Percentiles rank a stretch among this genome's conserved stretches.
Evolutionary conservation across 2,888 invertebrate species (phyloP).

Genomic region (Philereme transversata): DNA sequence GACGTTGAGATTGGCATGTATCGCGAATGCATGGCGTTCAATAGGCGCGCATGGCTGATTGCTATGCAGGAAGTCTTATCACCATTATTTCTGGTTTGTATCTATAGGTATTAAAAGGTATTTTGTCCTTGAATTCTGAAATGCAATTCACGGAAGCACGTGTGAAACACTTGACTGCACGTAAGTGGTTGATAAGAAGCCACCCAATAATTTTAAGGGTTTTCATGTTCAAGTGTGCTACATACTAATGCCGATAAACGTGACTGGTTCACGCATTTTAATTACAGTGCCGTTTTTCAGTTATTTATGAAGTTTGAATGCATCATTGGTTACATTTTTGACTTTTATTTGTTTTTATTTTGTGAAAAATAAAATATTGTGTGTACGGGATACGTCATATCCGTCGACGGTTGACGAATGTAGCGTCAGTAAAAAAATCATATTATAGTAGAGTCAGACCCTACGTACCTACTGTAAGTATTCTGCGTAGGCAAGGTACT

Average conservation of each 20-base stretch:
- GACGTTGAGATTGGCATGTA: conserved; percentile 21
- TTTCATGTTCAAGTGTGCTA: conserved; percentile 17
- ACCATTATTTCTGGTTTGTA: conserved; percentile 2
- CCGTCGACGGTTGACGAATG: conserved; percentile 14
- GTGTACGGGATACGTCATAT: conserved; percentile 18
- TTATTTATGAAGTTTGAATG: conserved; percentile 13
- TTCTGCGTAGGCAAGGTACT: too few relatives aligned
- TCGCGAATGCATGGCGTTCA: conserved; percentile 19
- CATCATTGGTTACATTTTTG: conserved; percentile 10
- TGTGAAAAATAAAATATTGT: conserved; percentile 4
- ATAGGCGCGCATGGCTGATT: conserved; percentile 15
- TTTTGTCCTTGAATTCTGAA: conserved; percentile 1
- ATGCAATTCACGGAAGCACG: conserved; percentile 12
- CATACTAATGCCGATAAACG: conserved; percentile 17
- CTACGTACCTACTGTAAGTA: too few relatives aligned
- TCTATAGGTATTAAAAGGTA: not conserved
- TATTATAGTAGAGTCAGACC: not conserved
- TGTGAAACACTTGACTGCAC: conserved; percentile 10
- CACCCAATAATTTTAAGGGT: conserved; percentile 12
- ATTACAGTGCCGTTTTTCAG: conserved; percentile 3
- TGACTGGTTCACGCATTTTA: conserved; percentile 8
- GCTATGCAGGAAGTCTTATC: conserved; percentile 1
- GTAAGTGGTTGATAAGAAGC: conserved; percentile 4
- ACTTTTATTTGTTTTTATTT: conserved; percentile 20
- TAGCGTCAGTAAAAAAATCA: conserved; percentile 20